These are phyloP conservation scores for Gallinago nigripennis DNA, from an alignment of 2,797 vertebrate genomes.

Conservation along the genomic window DNA sequence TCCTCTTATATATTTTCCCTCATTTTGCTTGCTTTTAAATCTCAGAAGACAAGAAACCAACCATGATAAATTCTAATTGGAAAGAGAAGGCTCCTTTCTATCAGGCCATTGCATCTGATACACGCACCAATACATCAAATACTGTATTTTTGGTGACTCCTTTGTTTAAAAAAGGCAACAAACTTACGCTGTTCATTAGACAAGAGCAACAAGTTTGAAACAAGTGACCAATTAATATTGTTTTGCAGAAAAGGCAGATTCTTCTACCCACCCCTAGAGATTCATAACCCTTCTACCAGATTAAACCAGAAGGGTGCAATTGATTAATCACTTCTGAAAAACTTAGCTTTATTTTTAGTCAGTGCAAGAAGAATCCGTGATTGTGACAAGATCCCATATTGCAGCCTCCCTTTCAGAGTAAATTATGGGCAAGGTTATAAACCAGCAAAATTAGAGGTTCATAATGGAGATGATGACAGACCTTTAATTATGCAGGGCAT, in stretches of 20 bases:
- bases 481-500: conserved; percentile 38
- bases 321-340: background rate
- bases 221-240: background rate
- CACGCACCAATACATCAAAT: background rate
- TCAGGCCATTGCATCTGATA: background rate
- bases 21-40: background rate
- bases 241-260: conserved; percentile 1
- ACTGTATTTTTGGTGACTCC: background rate
- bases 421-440: conserved; percentile 28
- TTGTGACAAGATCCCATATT: background rate
- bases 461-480: conserved; percentile 11
- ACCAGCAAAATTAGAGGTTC: conserved; percentile 7
- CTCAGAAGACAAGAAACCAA: background rate
- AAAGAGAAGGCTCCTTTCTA: background rate
- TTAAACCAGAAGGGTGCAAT: background rate
- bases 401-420: background rate
- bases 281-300: background rate
- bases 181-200: background rate
- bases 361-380: background rate
- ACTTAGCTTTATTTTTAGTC: background rate
- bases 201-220: background rate
- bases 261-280: background rate
- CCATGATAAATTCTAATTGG: background rate
- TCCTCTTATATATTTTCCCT: background rate
- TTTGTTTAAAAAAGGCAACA: background rate